Evolutionary conservation across 2,113 vertebrate genomes (phyloP), one percentile per base, ranked within the genome.

Genomic region (Taurulus bubalis): DNA sequence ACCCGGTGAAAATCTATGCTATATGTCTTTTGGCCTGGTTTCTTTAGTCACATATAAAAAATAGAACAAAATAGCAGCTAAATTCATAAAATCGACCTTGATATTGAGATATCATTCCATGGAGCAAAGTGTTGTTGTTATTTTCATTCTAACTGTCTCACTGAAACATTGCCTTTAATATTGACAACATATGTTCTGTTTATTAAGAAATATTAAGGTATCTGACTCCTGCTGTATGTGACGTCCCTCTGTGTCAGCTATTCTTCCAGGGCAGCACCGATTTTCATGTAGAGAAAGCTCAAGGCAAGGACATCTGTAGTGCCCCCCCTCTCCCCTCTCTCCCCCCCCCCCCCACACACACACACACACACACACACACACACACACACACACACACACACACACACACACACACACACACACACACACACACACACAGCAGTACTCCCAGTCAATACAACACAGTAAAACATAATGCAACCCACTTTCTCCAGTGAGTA

Each of bases 301-400:
- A 78, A 75, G 93, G 92, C 89, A 92, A 93, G 92, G 91, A 90
- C 92, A 88, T 85, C 47, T 79, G 86, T 68, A 85, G 55, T 76
- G 71, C 74, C 77, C 68, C 79, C 68, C 71, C 14, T 32, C 9
- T 72, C 34, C 30, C 40, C 58, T n/a, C 42, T 1, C 74, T 30
- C 30, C 30, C 4, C 30, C 4, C 30, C 67, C 26, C 51, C 6
- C 71, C 15, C 36, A 53, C 65, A 56, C 55, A 34, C 72, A 65
- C 64, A 34, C 74, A 32, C 51, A 55, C 30, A 70, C 49, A 56
- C 51, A 71, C 22, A 56, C 51, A 32, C 55, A 66, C 49, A 66
- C 74, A 34, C 49, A 18, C 32, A 47, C 42, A 67, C 49, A 64
- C 34, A 38, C 59, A 34, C 70, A 73, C 58, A 51, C 71, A 75